Evolutionary conservation across 2,888 invertebrate species (phyloP), one percentile per base, ranked within the genome.

Genomic region (Agrochola circellaris): DNA sequence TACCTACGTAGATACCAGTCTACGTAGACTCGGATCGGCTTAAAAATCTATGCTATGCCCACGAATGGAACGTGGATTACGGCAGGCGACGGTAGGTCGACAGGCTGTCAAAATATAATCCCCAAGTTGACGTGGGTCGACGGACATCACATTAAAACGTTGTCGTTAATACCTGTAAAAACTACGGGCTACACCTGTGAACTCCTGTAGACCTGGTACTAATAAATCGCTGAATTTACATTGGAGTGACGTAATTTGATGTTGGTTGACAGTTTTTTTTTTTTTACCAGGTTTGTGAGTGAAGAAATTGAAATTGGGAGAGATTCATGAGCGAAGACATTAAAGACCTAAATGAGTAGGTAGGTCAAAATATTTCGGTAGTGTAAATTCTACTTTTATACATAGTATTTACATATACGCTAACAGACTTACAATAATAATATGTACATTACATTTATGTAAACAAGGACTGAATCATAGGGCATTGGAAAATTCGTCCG

Each of bases 41-140:
- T 82, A 79, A 88, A 88, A 85, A 88, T 85, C 85, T 86, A 81
- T 86, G 81, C 85, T 86, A 81, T 86, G 81, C 23, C 56, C 61
- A 64, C 73, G 54, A 82, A 88, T 81, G 73, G 30, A 84, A 82
- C 82, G 67, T 13, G 86, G 87, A 85, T 89, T 88, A 86, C 26
- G 30, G 20, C 17, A 38, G 48, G 84, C 54, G 54, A 79, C 79
- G 81, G 77, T 75, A 78, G 84, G 78, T 78, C 75, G 88, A 88
- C 89, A 87, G 65, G 45, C 79, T 88, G 89, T 87, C 89, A 87
- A 84, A 89, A 82, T 58, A 70, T 89, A 89, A 89, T 83, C 89
- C 80, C 62, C 71, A 23, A 56, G 69, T 77, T 89, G 88, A 89
- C 72, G 81, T 51, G 78, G 88, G 88, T 89, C 67, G 77, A 51